phyloP scores from a whole-genome alignment of 2,888 invertebrate genomes.

The Cinara cedri region DNA sequence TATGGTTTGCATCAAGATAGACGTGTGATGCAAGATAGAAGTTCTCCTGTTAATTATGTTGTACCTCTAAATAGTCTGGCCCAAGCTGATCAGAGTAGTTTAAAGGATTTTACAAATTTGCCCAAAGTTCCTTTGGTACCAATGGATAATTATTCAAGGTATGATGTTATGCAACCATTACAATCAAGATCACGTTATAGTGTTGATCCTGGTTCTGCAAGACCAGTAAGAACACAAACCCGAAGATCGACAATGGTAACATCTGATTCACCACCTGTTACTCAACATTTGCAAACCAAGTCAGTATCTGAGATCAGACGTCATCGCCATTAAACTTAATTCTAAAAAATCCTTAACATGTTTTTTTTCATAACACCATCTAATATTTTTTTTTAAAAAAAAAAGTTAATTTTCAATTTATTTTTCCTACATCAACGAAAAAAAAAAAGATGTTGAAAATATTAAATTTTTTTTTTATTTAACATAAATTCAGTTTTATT shows the following conservation, averaged over 20 bases:
- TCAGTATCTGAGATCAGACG: slow-evolving; percentile 57
- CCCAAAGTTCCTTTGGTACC: slow-evolving; percentile 54
- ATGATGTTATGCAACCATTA: slow-evolving; percentile 47
- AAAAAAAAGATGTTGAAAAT: not conserved
- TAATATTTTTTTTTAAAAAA: slow-evolving; percentile 36
- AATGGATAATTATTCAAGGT: slow-evolving; percentile 47
- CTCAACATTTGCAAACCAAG: slow-evolving; percentile 55
- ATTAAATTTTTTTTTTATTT: too few relatives aligned
- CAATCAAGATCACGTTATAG: slow-evolving; percentile 53
- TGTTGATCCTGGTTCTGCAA: slow-evolving; percentile 50
- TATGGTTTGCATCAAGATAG: slow-evolving; percentile 52
- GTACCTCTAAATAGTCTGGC: slow-evolving; percentile 44
- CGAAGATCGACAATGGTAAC: slow-evolving; percentile 51
- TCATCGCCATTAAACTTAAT: slow-evolving; percentile 55
- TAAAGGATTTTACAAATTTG: slow-evolving; percentile 49
- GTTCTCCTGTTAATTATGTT: slow-evolving; percentile 42
- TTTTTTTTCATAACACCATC: slow-evolving; percentile 27
- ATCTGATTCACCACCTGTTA: slow-evolving; percentile 51
- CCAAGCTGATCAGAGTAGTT: slow-evolving; percentile 47
- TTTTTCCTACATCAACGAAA: too few relatives aligned
- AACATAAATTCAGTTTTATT: too few relatives aligned
- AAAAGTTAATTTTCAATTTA: not conserved
- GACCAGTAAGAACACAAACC: slow-evolving; percentile 52
- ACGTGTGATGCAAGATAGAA: slow-evolving; percentile 50
- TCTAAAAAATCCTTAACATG: slow-evolving; percentile 36